These are phyloP conservation scores for Neosilurus hyrtlii DNA, from an alignment of 2,797 vertebrate genomes.

Conservation along the genomic window DNA sequence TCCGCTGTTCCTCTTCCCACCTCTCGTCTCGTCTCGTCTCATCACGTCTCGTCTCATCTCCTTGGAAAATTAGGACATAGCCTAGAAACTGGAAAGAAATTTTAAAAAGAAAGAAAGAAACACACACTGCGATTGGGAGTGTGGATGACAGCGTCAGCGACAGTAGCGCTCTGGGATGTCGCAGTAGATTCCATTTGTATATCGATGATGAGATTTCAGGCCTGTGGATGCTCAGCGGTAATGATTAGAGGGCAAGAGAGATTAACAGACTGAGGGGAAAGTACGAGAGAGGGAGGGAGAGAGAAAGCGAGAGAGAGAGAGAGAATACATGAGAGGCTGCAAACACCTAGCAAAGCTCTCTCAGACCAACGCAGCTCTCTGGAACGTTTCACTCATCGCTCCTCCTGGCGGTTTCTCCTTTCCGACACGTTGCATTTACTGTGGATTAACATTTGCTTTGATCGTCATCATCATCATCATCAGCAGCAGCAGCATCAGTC, in stretches of 20 bases:
- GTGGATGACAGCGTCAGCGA: background rate
- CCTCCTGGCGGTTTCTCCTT: background rate
- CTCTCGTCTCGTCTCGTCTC: conserved; percentile 13
- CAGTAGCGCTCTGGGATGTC: background rate
- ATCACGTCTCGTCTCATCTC: background rate
- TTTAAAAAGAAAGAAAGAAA: background rate
- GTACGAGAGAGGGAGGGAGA: conserved; percentile 52
- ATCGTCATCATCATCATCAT: background rate
- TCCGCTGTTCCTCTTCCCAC: conserved; percentile 19
- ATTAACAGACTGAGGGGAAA: background rate
- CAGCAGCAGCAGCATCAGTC: background rate
- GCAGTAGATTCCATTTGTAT: background rate
- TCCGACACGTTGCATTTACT: background rate
- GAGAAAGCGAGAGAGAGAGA: conserved; percentile 63
- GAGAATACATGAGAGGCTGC: conserved; percentile 9
- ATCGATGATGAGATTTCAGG: conserved; percentile 55
- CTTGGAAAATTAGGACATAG: background rate
- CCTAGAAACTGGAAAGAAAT: background rate
- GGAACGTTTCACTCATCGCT: background rate
- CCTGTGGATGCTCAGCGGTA: conserved; percentile 60
- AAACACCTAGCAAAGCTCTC: background rate
- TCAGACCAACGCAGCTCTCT: background rate
- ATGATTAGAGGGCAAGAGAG: no score
- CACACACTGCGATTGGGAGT: background rate
- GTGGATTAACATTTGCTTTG: background rate